Evolutionary conservation across 1,140 invertebrate species (phyloP).

Genomic region (Gryon sp.): DNA sequence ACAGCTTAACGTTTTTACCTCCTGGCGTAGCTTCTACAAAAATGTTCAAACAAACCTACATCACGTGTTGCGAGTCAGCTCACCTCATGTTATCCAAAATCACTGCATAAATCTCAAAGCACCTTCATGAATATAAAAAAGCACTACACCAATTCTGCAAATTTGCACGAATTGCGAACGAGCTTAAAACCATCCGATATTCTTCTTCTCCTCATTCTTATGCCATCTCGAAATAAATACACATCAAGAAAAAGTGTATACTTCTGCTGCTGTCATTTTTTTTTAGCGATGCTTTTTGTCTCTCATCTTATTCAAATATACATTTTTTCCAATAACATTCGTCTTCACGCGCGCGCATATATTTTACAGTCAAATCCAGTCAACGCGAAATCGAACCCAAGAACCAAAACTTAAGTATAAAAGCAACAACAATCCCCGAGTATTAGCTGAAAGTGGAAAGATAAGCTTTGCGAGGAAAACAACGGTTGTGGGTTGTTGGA

Average conservation of each 20-base stretch:
- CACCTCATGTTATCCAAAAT: constrained; percentile 46
- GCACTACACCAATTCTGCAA: constrained; percentile 49
- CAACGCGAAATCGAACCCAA: constrained; percentile 12
- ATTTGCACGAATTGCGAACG: constrained; percentile 12
- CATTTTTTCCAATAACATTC: constrained; percentile 40
- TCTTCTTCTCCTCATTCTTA: neutral
- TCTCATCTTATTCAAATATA: too few relatives aligned
- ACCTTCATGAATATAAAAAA: constrained; percentile 53
- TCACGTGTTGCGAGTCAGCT: constrained; percentile 29
- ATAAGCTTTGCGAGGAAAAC: constrained; percentile 32
- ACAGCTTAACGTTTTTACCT: constrained; percentile 6
- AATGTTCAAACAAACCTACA: constrained; percentile 33
- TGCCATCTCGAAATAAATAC: constrained; percentile 47
- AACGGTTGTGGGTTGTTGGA: too few relatives aligned
- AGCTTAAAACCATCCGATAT: neutral
- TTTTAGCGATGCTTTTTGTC: too few relatives aligned
- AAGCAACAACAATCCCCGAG: constrained; percentile 34
- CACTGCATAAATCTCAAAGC: constrained; percentile 54
- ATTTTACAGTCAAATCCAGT: constrained; percentile 43
- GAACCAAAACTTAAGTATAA: constrained; percentile 16
- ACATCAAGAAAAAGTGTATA: constrained; percentile 30
- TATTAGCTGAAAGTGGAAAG: constrained; percentile 28
- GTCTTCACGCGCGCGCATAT: constrained; percentile 13
- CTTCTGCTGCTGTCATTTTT: too few relatives aligned
- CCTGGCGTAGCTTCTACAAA: too few relatives aligned